These are phyloP conservation scores for Habrosyne pyritoides DNA, from an alignment of 2,888 invertebrate species.

Conservation along the genomic window DNA sequence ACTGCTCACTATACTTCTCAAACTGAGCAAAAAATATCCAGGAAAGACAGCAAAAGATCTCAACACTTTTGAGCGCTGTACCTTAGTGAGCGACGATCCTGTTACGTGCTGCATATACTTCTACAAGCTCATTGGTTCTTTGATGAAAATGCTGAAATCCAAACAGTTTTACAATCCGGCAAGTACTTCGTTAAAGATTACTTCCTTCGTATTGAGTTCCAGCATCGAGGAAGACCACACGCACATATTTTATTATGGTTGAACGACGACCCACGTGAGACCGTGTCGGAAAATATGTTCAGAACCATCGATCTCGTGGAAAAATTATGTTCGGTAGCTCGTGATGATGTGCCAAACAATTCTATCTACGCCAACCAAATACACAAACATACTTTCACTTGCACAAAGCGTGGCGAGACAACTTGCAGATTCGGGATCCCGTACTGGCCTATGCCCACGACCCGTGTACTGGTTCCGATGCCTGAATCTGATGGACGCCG, in stretches of 20 bases:
- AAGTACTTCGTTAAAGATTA: conserved; percentile 42
- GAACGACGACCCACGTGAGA: conserved; percentile 45
- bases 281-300: conserved; percentile 45
- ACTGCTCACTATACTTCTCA: conserved; percentile 48
- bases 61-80: conserved; percentile 21
- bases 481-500: conserved; percentile 42
- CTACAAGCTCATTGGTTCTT: conserved; percentile 43
- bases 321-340: conserved; percentile 41
- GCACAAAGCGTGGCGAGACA: conserved; percentile 42
- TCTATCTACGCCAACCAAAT: conserved; percentile 42
- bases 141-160: conserved; percentile 38
- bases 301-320: conserved; percentile 45
- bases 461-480: conserved; percentile 44
- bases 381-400: conserved; percentile 37
- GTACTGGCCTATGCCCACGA: conserved; percentile 41
- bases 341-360: conserved; percentile 35
- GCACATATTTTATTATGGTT: conserved; percentile 61
- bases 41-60: conserved; percentile 23
- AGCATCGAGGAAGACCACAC: conserved; percentile 55
- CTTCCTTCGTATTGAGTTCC: conserved; percentile 56
- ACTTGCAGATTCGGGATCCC: conserved; percentile 44
- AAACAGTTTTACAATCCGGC: conserved; percentile 38
- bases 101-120: conserved; percentile 44
- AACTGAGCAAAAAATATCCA: conserved; percentile 33
- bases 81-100: conserved; percentile 40